Base-by-base conservation (phyloP, 1,140 invertebrate genomes). In the Drosophila grimshawi region DNA sequence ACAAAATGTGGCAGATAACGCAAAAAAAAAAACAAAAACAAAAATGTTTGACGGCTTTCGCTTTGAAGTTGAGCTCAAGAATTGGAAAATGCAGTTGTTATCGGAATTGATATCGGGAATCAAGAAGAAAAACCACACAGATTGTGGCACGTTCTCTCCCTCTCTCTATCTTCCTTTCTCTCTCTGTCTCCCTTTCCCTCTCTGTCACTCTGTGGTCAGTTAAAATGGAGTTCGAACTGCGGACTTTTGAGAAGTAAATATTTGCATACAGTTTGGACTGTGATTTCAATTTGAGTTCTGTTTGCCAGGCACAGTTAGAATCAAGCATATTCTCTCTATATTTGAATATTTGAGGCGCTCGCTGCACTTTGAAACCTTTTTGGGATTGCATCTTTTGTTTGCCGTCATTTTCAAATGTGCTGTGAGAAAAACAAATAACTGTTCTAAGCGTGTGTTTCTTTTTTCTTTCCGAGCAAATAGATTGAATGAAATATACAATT, bases 351-450 rank as follows among this genome's bases (percentile, higher is more conserved):
- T 41, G 8, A 11, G 37, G 48, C 66, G 57, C 67, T 72, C 37
- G 19, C 5, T 65, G 46, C 78, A 67, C 67, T 72, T 67, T 48
- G 62, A 71, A 76, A 76, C 61, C 72, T 76, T 70, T 78, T 76
- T 73, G 75, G 56, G 41, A 45, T 53, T 73, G 56, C 53, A 77
- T 78, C 72, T 48, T 39, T 29, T 80, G 68, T 80, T 69, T 77
- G 69, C 65, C 53, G 81, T 85, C 73, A 85, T 86, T 85, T 66
- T 43, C 19, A 80, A 80, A 75, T 80, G 85, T 80, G 2, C 33
- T 89, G 85, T 89, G 85, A 83, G 85, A 88, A 89, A 86, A 78
- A 80, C 80, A 88, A 88, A 88, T 68, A 88, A 30, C 55, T 61
- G 46, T 53, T 55, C 37, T 45, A 60, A 37, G 37, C 56, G 41